A percentile compares a stretch with the other conserved stretches of the same genome.
Conservation (phyloP, 2,888 invertebrate genomes). For the Venustoraphidia nigricollis region DNA sequence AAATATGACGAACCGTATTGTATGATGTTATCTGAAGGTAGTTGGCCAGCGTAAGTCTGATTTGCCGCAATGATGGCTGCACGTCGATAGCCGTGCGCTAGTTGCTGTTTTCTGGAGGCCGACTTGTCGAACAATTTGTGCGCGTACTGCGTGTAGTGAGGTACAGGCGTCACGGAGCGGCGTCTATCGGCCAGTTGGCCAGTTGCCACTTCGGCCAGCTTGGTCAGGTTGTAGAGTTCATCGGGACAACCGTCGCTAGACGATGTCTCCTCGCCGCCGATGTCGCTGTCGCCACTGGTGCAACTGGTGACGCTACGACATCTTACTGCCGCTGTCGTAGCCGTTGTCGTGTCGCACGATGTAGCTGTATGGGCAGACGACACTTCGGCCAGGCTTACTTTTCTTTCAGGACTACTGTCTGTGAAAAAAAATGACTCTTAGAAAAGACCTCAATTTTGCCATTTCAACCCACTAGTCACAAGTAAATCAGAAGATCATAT, state of each 20-base stretch:
- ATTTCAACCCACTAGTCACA: too few species aligned
- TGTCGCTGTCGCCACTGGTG: conserved; percentile 2
- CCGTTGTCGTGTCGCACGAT: background rate
- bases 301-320: too few species aligned
- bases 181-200: conserved; percentile 29
- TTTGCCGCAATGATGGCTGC: too few species aligned
- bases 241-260: conserved; percentile 33
- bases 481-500: too few species aligned
- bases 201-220: conserved; percentile 55
- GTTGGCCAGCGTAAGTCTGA: too few species aligned
- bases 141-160: conserved; percentile 18
- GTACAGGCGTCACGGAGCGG: conserved; percentile 9
- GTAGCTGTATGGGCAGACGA: conserved; percentile 7
- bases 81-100: too few species aligned
- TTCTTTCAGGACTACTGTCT: conserved; percentile 28
- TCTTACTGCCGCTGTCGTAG: too few species aligned
- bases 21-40: too few species aligned
- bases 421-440: conserved; percentile 10
- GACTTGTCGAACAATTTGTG: conserved; percentile 29
- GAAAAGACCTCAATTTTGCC: too few species aligned
- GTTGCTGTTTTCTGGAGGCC: conserved; percentile 11
- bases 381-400: conserved; percentile 25
- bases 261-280: conserved; percentile 17
- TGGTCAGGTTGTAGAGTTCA: conserved; percentile 58
- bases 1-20: too few species aligned